phyloP scores from a whole-genome alignment of 2,113 vertebrate genomes.

The Scortum barcoo region DNA sequence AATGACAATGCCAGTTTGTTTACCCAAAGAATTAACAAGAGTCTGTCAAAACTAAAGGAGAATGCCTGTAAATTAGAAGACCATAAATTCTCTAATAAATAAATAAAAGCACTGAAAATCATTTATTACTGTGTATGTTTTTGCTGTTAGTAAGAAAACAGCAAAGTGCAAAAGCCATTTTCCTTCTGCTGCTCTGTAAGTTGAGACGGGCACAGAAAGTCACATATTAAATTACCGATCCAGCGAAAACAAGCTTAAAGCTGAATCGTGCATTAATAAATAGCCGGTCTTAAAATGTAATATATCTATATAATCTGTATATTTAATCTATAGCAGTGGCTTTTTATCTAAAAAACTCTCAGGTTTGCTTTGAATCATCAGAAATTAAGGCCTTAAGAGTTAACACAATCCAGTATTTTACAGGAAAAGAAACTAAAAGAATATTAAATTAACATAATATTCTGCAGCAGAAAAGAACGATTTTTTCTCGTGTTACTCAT shows the following conservation, averaged over 20 bases:
- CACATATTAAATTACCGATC: neutral
- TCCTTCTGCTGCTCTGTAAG: neutral
- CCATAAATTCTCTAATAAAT: neutral
- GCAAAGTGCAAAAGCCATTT: conserved; percentile 12
- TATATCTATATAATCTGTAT: neutral
- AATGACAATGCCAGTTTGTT: neutral
- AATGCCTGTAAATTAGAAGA: neutral
- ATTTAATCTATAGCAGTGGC: neutral
- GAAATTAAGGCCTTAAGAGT: neutral
- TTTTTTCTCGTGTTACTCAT: neutral
- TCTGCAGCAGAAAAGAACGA: neutral
- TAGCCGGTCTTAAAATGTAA: neutral
- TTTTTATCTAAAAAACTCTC: neutral
- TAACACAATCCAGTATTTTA: neutral
- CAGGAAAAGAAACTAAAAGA: neutral
- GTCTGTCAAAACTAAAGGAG: neutral
- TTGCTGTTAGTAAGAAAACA: conserved; percentile 26
- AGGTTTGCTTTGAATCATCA: neutral
- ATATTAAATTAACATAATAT: neutral
- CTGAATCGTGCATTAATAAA: conserved; percentile 18
- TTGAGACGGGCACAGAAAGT: conserved; percentile 2
- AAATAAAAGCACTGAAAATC: neutral
- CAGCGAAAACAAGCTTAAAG: neutral
- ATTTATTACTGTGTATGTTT: neutral
- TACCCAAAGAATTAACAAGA: neutral